Base-by-base conservation (phyloP, 2,888 invertebrate species). In the Cantharis rufa region DNA sequence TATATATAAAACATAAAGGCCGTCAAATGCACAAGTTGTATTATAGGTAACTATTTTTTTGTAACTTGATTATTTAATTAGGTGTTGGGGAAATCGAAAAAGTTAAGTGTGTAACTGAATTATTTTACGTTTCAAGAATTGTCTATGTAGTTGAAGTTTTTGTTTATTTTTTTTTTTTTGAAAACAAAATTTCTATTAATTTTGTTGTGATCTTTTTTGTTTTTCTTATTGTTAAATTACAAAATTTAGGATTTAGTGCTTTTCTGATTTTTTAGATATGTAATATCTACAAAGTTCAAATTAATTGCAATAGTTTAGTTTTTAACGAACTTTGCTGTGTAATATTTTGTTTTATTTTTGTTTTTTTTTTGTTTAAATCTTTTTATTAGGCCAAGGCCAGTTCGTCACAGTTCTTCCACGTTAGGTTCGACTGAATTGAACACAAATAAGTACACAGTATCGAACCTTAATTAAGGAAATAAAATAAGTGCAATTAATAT, bases 401-500 rank as follows among this genome's bases (percentile, higher is more conserved):
- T 88, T 87, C 83, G 84, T 87, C 87, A 86, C 83, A 83, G 88
- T 88, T 88, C 88, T 88, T 88, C 88, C 88, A 87, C 74, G 80
- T 78, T 81, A 80, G 81, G 82, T 79, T 78, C 78, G 71, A 77
- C 80, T 78, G 81, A 66, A 66, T 66, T 66, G 24, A 66, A 66
- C 64, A 72, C 70, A 61, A 62, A 62, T 72, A 32, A 74, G 70
- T 61, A 70, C 63, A 75, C 71, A 78, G 77, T 80, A 74, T 68
- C 62, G 78, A 70, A 78, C 82, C 81, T 82, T 82, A 82, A 78
- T 80, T 80, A 80, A 77, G 82, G 82, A 84, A 85, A 85, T 83
- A 79, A 75, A 82, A 82, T 87, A 87, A 87, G 88, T 88, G 88
- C 88, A 88, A 88, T 88, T 88, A 88, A 87, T 86, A 84, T 87